A percentile compares a stretch with the other conserved stretches of the same genome.
phyloP scores from a whole-genome alignment of 1,140 invertebrate species.

The Wasmannia auropunctata region DNA sequence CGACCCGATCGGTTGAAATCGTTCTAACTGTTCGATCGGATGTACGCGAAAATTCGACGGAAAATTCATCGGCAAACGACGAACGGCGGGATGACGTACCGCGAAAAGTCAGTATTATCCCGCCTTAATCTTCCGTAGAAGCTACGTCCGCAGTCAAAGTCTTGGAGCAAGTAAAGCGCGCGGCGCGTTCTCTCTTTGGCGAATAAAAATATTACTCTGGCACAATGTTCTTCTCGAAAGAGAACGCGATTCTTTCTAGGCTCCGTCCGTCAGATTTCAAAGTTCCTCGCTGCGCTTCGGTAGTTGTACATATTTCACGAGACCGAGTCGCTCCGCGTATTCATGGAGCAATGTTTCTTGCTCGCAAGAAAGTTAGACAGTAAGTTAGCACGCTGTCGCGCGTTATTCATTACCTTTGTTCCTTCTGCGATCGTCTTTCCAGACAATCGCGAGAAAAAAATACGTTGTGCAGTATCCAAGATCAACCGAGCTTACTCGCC shows the following conservation, averaged over 20 bases:
- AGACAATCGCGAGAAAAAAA: conserved; percentile 49
- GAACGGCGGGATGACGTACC: background rate
- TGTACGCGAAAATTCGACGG: background rate
- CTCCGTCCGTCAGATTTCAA: conserved; percentile 57
- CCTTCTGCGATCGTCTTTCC: conserved; percentile 44
- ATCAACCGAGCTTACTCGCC: conserved; percentile 9
- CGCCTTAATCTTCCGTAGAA: conserved; percentile 27
- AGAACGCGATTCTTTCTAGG: conserved; percentile 53
- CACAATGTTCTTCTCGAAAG: conserved; percentile 48
- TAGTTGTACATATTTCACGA: conserved; percentile 54
- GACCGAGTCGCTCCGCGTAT: conserved; percentile 49
- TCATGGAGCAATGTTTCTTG: conserved; percentile 64
- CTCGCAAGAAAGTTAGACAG: conserved; percentile 60
- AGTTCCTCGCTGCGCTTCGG: conserved; percentile 39
- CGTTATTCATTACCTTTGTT: conserved; percentile 65
- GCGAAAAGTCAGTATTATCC: background rate
- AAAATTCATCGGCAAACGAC: background rate
- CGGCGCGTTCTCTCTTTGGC: conserved; percentile 34
- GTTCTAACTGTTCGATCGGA: background rate
- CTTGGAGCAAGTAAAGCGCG: background rate
- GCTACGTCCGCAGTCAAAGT: background rate
- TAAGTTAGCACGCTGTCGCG: conserved; percentile 59
- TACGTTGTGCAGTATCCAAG: background rate
- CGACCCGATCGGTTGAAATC: background rate
- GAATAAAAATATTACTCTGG: conserved; percentile 53